Base-by-base conservation (phyloP, 1,140 invertebrate genomes). In the Asbolus verrucosus region DNA sequence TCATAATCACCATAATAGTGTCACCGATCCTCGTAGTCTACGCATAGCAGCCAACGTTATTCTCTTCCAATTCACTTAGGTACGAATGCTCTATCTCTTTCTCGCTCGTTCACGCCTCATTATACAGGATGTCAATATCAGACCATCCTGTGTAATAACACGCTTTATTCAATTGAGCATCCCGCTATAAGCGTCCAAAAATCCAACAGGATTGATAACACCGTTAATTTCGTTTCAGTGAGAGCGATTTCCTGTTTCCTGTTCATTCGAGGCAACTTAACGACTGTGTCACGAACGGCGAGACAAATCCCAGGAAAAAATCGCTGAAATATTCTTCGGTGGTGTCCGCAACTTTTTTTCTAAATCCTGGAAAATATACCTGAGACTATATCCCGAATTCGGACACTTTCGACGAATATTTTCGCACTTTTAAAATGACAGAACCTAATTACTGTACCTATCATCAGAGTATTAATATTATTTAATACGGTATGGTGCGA, bases 361-460 rank as follows among this genome's bases (percentile, higher is more conserved):
- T 36, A 36, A 62, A 61, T 13, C 15, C 19, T 9, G 41, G n/a
- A 78, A 78, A 59, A 76, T 78, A 78, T 77, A 78, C 77, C 65
- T 74, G 69, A 76, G 77, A 78, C 77, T 78, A 78, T 78, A 78
- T 77, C 63, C 75, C 66, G 14, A 39, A 54, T 43, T n/a, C 71
- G 27, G 36, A 15, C 41, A 67, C 24, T 24, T 18, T 24, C 61
- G 13, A 43, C 54, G 38, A 70, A 74, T 74, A 72, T 72, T 72
- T 62, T 30, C 5, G 8, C 14, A 6, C 9, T 43, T 43, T 19
- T 50, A 11, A 24, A 14, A 60, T 60, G n/a, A 30, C 14, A 60
- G 9, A 60, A 15, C 5, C 11, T 41, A 41, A 41, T 6, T 60
- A 30, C 15, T 38, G 60, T 62, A 62, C 46, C 27, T 54, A 54